phyloP scores from a whole-genome alignment of 2,797 vertebrate genomes.

The Phalanger gymnotis region DNA sequence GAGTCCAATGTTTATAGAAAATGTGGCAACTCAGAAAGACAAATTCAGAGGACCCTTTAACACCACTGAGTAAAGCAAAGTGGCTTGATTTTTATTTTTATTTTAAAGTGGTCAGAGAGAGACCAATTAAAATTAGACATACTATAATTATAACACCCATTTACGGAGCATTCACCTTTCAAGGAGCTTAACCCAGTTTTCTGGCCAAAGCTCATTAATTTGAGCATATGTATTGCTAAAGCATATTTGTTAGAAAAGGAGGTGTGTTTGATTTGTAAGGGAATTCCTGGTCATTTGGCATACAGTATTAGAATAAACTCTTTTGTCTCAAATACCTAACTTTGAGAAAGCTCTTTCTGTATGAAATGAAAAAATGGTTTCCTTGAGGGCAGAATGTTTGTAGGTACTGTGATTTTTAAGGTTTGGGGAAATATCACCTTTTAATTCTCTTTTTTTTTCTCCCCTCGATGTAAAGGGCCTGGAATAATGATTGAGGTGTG shows the following conservation, averaged over 20 bases:
- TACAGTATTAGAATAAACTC: background rate
- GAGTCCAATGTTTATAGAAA: background rate
- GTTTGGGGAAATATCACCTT: background rate
- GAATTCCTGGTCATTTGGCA: background rate
- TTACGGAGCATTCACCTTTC: background rate
- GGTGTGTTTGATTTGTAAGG: background rate
- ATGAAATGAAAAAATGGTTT: background rate
- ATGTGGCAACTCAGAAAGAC: background rate
- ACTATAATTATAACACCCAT: background rate
- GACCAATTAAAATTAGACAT: constrained; percentile 5
- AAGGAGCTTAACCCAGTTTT: background rate
- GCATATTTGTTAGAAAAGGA: background rate
- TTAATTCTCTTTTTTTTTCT: background rate
- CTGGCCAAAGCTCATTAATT: background rate
- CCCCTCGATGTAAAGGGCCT: background rate
- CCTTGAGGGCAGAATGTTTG: background rate
- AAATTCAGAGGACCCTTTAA: background rate
- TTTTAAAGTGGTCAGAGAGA: background rate
- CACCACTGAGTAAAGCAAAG: background rate
- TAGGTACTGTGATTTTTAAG: background rate
- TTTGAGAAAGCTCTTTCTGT: background rate
- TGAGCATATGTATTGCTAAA: background rate
- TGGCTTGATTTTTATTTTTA: background rate
- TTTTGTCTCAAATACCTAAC: background rate
- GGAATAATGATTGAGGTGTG: constrained; percentile 48